phyloP scores from a whole-genome alignment of 2,113 vertebrate genomes.

The Nycticorax nycticorax region DNA sequence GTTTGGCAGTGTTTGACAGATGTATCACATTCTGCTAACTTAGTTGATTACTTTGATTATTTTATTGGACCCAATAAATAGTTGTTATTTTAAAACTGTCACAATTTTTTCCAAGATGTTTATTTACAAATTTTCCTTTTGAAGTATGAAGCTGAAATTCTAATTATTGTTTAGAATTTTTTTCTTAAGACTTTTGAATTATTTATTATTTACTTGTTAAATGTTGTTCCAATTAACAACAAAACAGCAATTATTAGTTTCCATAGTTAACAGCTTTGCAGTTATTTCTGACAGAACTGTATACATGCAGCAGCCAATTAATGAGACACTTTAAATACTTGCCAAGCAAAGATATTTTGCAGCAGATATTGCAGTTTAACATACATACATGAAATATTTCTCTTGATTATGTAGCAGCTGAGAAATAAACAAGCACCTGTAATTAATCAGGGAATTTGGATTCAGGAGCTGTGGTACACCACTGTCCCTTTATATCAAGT shows the following conservation, averaged over 20 bases:
- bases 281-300: neutral
- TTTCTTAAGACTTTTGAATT: neutral
- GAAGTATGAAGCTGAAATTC: neutral
- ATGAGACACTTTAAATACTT: neutral
- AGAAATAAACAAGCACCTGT: neutral
- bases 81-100: neutral
- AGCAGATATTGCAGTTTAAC: neutral
- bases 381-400: neutral
- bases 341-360: neutral
- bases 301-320: neutral
- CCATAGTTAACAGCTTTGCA: neutral
- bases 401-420: neutral
- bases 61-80: neutral
- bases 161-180: neutral
- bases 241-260: neutral
- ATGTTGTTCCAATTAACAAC: neutral
- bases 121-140: neutral
- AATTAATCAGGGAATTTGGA: neutral
- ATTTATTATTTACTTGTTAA: neutral
- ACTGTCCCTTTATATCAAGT: neutral
- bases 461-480: neutral
- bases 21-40: neutral
- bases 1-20: neutral
- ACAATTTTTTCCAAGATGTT: neutral
- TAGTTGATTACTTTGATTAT: neutral